phyloP scores from a whole-genome alignment of 2,797 vertebrate species.

The Liparis tanakae region DNA sequence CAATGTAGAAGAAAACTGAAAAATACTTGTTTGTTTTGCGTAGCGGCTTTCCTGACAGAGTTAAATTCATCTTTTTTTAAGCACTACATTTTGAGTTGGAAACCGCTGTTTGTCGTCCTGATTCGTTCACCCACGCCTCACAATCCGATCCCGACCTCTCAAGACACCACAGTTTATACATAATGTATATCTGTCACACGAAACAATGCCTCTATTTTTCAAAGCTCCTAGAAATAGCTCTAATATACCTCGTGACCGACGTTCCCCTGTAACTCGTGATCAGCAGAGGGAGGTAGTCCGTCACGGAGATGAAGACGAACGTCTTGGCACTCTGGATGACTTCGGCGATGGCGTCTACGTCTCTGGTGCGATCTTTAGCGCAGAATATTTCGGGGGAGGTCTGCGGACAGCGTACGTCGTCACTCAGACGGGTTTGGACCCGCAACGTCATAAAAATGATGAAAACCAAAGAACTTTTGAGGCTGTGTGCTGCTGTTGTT shows the following conservation, averaged over 20 bases:
- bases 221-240: neutral
- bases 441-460: neutral
- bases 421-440: constrained; percentile 1
- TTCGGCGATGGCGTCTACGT: constrained; percentile 90
- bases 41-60: too few species aligned
- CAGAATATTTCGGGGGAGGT: constrained; percentile 92
- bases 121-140: too few species aligned
- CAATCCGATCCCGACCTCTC: too few species aligned
- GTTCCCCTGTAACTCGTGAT: constrained; percentile 85
- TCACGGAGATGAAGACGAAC: constrained; percentile 91
- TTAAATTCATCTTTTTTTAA: too few species aligned
- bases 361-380: constrained; percentile 89
- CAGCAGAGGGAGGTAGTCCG: constrained; percentile 90
- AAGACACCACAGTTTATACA: neutral
- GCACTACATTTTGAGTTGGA: too few species aligned
- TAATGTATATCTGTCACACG: neutral
- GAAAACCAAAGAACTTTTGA: neutral
- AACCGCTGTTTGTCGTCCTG: too few species aligned
- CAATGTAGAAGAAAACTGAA: too few species aligned
- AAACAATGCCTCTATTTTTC: neutral
- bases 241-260: constrained; percentile 68
- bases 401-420: constrained; percentile 73
- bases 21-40: too few species aligned
- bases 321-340: constrained; percentile 90
- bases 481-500: neutral